Percentiles rank a stretch among this genome's conserved stretches.
These are phyloP conservation scores for Tetragnatha montana DNA, from an alignment of 2,888 invertebrate genomes.

Conservation along the genomic window DNA sequence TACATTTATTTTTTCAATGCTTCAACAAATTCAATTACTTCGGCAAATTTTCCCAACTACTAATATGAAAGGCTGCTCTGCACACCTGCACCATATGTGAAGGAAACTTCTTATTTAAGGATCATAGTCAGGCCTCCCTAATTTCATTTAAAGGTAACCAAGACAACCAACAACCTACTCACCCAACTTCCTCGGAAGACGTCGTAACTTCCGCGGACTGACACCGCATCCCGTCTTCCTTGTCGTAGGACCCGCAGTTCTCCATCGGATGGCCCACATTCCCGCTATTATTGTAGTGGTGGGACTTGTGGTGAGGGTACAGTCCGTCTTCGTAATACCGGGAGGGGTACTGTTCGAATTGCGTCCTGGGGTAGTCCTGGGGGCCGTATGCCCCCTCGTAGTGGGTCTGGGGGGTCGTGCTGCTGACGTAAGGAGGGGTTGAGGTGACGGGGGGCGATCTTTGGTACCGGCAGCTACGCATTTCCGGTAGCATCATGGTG, in stretches of 20 bases:
- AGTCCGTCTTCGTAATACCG: slow-evolving; percentile 8
- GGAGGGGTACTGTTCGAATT: slow-evolving; percentile 11
- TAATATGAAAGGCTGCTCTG: no score
- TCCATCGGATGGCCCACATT: neutral
- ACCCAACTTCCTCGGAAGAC: slow-evolving; percentile 61
- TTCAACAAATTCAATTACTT: no score
- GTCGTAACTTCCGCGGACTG: slow-evolving; percentile 64
- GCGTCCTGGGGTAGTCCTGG: slow-evolving; percentile 16
- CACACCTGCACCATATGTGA: no score
- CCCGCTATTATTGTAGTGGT: neutral
- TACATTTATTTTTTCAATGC: no score
- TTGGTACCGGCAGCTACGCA: slow-evolving; percentile 69
- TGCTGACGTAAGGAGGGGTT: slow-evolving; percentile 46
- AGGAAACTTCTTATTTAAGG: no score
- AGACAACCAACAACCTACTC: neutral
- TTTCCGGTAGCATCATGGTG: slow-evolving; percentile 67
- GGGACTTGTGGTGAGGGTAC: neutral
- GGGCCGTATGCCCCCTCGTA: neutral
- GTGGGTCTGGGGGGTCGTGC: slow-evolving; percentile 31
- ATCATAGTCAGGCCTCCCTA: no score
- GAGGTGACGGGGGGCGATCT: slow-evolving; percentile 36
- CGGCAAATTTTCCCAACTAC: no score
- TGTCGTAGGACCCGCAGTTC: slow-evolving; percentile 16
- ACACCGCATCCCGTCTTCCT: slow-evolving; percentile 18
- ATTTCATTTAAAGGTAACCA: neutral